Evolutionary conservation across 1,140 invertebrate species (phyloP), one percentile per base, ranked within the genome.

Genomic region (Caenorhabditis brenneri): DNA sequence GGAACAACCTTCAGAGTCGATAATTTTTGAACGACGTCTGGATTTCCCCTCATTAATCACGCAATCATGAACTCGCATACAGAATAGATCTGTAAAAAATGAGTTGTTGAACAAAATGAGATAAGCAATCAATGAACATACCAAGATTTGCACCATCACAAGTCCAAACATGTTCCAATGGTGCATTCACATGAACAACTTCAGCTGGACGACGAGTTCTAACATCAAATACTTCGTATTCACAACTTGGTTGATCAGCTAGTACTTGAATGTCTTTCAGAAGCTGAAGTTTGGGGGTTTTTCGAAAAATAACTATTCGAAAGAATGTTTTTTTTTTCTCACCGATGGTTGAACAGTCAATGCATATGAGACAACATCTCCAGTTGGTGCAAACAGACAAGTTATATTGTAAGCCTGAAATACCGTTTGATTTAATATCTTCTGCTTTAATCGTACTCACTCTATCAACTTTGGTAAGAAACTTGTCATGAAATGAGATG

Each of bases 331-430:
- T n/a, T 27, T 22, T 19, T 27, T 15, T 53, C 83, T 81, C 12
- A 84, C 83, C 19, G 84, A 82, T 53, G 84, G 85, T 19, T 84
- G 81, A 19, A 90, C 89, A 16, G 88, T 81, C 31, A 90, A 69
- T 48, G 89, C 90, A 55, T 89, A 90, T 16, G 88, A 90, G 27
- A 90, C 89, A 6, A 90, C 91, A 49, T 91, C 90, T 15, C 89
- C 89, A 16, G 88, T 84, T 27, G 88, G 49, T 36, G 87, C 87
- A 55, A 84, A 88, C 39, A 88, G 88, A 69, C 87, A 88, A 46
- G 31, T 65, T 31, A 88, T 88, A 36, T 88, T 88, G 79, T 87
- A 88, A 16, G 88, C 88, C 87, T 87, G 58, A 36, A 87, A n/a
- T n/a, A n/a, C n/a, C n/a, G n/a, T n/a, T n/a, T n/a, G n/a, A n/a